Evolutionary conservation across 1,140 invertebrate species (phyloP).

Genomic region (Orussus abietinus): DNA sequence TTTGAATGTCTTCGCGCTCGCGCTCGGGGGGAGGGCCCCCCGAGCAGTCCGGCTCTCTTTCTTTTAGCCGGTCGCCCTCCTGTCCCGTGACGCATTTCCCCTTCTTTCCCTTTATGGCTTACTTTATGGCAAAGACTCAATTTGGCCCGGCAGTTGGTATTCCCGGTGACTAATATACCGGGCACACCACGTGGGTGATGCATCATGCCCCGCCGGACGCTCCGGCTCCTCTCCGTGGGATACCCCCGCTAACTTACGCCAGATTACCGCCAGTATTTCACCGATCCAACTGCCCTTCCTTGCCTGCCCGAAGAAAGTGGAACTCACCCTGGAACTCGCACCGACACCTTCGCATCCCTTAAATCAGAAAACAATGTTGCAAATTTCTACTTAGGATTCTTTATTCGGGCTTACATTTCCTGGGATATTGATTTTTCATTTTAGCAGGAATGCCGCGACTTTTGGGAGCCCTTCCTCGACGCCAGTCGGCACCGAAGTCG

Average conservation of each 20-base stretch:
- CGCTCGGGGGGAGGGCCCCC: background rate
- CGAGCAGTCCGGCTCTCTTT: background rate
- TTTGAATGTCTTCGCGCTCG: constrained; percentile 44
- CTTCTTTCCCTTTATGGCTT: constrained; percentile 42
- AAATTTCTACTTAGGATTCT: too few species aligned
- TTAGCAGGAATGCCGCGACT: too few species aligned
- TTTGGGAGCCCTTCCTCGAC: background rate
- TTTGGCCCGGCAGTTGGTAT: constrained; percentile 39
- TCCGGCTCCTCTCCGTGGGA: constrained; percentile 27
- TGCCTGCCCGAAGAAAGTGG: too few species aligned
- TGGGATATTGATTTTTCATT: too few species aligned
- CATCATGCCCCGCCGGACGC: constrained; percentile 21
- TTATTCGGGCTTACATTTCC: too few species aligned
- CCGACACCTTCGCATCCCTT: background rate
- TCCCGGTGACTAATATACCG: constrained; percentile 38
- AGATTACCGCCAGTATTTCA: constrained; percentile 32
- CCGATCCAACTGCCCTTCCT: too few species aligned
- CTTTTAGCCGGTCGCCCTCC: constrained; percentile 12
- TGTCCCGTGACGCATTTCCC: constrained; percentile 27
- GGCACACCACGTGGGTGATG: constrained; percentile 35
- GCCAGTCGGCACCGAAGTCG: background rate
- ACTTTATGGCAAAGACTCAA: constrained; percentile 53
- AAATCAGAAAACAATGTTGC: too few species aligned
- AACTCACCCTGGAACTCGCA: too few species aligned
- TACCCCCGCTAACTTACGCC: constrained; percentile 31